These are phyloP conservation scores for Leucopternis melanops DNA, from an alignment of 2,113 vertebrate species.

Conservation along the genomic window DNA sequence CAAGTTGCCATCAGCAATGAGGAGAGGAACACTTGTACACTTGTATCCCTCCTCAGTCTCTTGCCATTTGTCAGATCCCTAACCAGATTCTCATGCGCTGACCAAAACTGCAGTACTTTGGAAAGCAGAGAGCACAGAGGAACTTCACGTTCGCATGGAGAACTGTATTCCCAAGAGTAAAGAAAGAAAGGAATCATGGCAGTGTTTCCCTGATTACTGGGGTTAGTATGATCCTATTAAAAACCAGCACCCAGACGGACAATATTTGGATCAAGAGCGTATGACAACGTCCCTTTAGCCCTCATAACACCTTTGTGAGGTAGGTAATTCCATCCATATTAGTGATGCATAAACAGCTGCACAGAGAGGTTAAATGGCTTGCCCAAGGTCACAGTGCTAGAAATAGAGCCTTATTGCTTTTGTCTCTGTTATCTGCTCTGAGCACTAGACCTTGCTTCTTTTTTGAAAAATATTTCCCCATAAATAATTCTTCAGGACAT, in stretches of 20 bases:
- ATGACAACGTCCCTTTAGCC: background rate
- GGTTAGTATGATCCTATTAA: background rate
- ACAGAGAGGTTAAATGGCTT: conserved; percentile 56
- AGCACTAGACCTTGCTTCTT: background rate
- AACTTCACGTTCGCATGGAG: background rate
- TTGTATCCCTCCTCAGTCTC: background rate
- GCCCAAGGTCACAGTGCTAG: conserved; percentile 39
- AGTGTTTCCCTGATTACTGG: background rate
- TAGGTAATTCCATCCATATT: conserved; percentile 29
- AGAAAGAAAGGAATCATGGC: background rate
- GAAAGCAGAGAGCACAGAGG: background rate
- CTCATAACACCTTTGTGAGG: conserved; percentile 31
- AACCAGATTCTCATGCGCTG: background rate
- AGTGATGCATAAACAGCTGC: background rate
- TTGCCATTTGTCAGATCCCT: background rate
- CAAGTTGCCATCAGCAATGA: background rate
- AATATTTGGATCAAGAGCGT: background rate
- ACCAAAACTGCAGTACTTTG: background rate
- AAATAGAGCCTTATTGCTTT: background rate
- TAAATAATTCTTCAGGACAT: background rate
- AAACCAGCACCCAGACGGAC: background rate
- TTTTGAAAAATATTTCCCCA: background rate
- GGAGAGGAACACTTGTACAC: background rate
- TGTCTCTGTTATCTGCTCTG: background rate
- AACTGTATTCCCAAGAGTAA: background rate